Conservation (phyloP, 2,113 vertebrate genomes). For the Pimephales promelas region DNA sequence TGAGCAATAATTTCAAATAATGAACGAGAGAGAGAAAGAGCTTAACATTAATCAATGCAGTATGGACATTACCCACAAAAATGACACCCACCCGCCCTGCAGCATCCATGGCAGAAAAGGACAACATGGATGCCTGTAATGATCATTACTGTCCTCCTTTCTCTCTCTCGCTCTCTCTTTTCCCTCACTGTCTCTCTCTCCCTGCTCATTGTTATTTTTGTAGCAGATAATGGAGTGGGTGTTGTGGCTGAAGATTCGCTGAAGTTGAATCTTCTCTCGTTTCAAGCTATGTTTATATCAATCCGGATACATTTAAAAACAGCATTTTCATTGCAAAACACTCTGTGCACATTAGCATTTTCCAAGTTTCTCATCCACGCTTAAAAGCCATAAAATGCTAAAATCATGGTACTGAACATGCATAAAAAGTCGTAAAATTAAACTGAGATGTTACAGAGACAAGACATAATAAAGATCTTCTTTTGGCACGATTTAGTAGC, state of each 20-base stretch:
- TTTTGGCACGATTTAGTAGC: too few species aligned
- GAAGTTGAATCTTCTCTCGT: conserved; percentile 13
- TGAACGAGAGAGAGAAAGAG: conserved; percentile 14
- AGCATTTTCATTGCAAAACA: too few species aligned
- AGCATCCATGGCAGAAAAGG: conserved; percentile 54
- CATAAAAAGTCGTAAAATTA: too few species aligned
- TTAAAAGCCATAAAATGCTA: too few species aligned
- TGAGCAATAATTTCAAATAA: conserved; percentile 22
- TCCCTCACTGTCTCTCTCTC: conserved; percentile 54
- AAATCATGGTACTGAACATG: too few species aligned
- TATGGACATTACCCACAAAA: conserved; percentile 20
- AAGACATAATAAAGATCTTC: too few species aligned
- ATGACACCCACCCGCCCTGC: conserved; percentile 49
- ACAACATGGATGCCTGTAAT: conserved; percentile 11
- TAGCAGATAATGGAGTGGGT: conserved; percentile 25
- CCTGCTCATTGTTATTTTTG: conserved; percentile 36
- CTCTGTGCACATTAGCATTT: too few species aligned
- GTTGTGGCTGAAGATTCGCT: not conserved
- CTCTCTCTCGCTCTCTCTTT: conserved; percentile 49
- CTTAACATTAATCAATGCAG: conserved; percentile 49
- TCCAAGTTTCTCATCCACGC: too few species aligned
- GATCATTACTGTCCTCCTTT: conserved; percentile 49
- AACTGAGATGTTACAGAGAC: too few species aligned
- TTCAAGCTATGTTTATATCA: not conserved
- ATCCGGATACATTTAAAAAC: too few species aligned